Evolutionary conservation across 1,140 invertebrate genomes (phyloP), one percentile per base, ranked within the genome.

Genomic region (Heterodera carotae): DNA sequence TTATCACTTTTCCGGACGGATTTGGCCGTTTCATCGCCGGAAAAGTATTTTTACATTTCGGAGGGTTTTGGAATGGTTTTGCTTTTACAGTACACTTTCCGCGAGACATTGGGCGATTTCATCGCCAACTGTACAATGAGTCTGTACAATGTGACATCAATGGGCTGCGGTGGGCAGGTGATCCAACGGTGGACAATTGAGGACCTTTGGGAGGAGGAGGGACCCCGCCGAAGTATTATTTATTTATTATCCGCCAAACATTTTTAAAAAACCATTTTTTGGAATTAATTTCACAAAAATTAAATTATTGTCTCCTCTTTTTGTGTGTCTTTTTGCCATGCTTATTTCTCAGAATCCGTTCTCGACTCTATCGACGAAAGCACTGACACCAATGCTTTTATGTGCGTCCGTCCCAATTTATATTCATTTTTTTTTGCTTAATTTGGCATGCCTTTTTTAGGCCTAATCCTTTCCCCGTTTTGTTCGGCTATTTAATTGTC

Each of bases 71-170:
- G n/a, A 29, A 18, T 70, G 6, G n/a, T 31, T 12, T 25, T 66
- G 29, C 18, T 66, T 7, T 64, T 85, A 10, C 31, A 82, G 78
- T 82, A 81, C 34, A 86, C 85, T 2, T 86, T 86, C 79, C 86
- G 85, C 43, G 86, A 86, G 66, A 87, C 84, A 34, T 70, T 86
- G 25, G 75, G 78, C 34, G 85, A 88, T 62, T 85, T 86, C 71
- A 78, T 86, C 15, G 33, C 77, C 18, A 86, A 86, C 70, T 86
- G 85, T 71, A 88, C 86, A 27, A 84, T 86, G 73, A 69, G 70
- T 22, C 66, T 77, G 33, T 56, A 68, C 60, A 88, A 81, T 59
- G 66, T 78, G 31, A 78, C 80, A 7, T 69, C 68, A 12, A 66
- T 59, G 31, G 85, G 82, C 43, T 86, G 85, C 56, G 67, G 75